phyloP scores from a whole-genome alignment of 2,113 vertebrate species.

The Cyanocitta stelleri region DNA sequence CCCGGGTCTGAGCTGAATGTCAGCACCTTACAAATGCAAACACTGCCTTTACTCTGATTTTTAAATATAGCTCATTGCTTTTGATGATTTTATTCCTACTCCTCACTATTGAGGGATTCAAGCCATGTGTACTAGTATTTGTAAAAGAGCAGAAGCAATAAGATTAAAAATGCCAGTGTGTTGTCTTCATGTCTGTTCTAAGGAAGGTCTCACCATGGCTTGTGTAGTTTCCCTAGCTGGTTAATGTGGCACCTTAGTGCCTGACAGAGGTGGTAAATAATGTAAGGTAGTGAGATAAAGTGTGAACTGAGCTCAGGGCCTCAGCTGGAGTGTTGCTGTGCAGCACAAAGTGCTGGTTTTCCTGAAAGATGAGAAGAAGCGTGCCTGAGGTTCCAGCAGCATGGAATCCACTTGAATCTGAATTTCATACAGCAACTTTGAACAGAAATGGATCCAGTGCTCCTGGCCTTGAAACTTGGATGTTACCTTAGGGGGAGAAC shows the following conservation, averaged over 20 bases:
- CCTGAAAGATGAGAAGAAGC: background rate
- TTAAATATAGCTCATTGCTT: background rate
- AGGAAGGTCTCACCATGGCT: background rate
- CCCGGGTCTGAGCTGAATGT: background rate
- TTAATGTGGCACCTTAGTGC: rapidly evolving
- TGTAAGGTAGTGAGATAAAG: background rate
- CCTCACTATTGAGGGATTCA: background rate
- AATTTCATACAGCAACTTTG: background rate
- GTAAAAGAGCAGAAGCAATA: background rate
- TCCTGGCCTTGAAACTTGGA: background rate
- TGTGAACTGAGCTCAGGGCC: background rate
- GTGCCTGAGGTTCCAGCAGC: background rate
- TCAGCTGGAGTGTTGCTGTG: background rate
- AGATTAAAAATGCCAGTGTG: background rate
- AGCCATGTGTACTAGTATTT: background rate
- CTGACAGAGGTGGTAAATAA: background rate
- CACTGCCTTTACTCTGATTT: background rate
- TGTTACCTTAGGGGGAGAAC: background rate
- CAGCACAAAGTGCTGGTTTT: background rate
- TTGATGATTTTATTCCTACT: background rate
- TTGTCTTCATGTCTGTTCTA: background rate
- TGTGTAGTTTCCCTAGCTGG: background rate
- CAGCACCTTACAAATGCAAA: background rate
- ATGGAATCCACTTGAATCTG: background rate
- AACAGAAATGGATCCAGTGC: background rate